A percentile compares a stretch with the other conserved stretches of the same genome.
Conservation (phyloP, 2,797 vertebrate genomes). For the Xiphorhynchus erythropygius region DNA sequence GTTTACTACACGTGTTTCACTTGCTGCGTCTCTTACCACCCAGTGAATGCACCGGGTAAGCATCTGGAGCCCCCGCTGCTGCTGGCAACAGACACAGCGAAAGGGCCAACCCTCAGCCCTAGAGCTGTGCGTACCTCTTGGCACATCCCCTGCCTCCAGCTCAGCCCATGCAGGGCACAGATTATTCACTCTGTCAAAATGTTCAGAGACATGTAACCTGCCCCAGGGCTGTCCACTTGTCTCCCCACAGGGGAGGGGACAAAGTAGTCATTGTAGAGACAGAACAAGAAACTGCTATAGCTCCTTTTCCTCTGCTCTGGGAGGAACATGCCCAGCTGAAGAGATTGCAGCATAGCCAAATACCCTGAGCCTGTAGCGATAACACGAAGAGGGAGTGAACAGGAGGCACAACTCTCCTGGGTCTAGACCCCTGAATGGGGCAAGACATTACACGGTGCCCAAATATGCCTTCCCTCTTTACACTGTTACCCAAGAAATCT, state of each 20-base stretch:
- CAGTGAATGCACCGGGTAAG: background rate
- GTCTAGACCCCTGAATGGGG: too few relatives aligned
- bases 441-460: background rate
- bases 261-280: background rate
- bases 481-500: background rate
- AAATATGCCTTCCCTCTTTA: background rate
- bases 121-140: background rate
- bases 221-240: background rate
- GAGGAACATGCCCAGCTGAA: background rate
- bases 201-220: background rate
- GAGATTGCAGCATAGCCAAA: background rate
- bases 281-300: background rate
- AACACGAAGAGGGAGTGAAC: background rate
- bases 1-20: background rate
- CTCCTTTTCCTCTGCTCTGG: background rate
- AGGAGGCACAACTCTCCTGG: background rate
- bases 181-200: background rate
- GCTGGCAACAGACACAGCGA: background rate
- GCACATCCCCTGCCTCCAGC: background rate
- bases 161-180: fast-evolving
- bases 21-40: background rate
- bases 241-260: background rate
- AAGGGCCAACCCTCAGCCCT: background rate
- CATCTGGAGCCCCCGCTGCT: background rate
- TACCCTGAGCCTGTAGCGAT: fast-evolving